Evolutionary conservation across 1,140 invertebrate species (phyloP), one percentile per base, ranked within the genome.

Genomic region (Formica selysi): DNA sequence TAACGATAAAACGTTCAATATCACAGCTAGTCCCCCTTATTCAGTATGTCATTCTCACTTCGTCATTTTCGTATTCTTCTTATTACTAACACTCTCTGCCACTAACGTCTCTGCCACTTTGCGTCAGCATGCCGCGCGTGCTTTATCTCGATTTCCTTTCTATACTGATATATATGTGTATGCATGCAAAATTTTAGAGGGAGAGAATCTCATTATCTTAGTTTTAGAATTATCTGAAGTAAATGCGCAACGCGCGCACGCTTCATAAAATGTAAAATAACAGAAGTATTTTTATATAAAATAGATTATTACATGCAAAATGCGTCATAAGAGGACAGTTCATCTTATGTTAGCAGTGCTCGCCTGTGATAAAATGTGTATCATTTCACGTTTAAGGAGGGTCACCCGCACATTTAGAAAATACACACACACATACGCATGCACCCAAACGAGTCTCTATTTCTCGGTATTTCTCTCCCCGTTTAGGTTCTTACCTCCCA

Each of bases 401-500:
- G 41, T 67, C 54, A 36, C 57, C 3, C 41, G 38, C 59, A 76
- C 26, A 78, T 65, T 65, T 61, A 36, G 41, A 76, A 62, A 64
- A 44, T 29, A 48, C 26, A 41, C 26, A 38, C 29, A 32, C 38
- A 64, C n/a, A 74, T 32, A 22, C n/a, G 1, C 36, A 36, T 22
- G 29, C 41, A 48, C 26, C 41, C 13, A 10, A 29, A 59, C 5
- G 16, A 57, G 38, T 38, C 74, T 89, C 73, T 62, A 68, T 85
- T 86, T 76, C 68, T 81, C 48, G 3, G 38, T 32, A 32, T 88
- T 32, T 71, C 84, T 48, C 76, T 86, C 51, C 44, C 22, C 13
- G 54, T 86, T 85, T 76, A 76, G 67, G 74, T 90, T 92, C 91
- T 92, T 90, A 86, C 80, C 36, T 57, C 48, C 86, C 71, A 65